A percentile compares a stretch with the other conserved stretches of the same genome.
phyloP scores from a whole-genome alignment of 2,797 vertebrate species.

The Nyctalus aviator region DNA sequence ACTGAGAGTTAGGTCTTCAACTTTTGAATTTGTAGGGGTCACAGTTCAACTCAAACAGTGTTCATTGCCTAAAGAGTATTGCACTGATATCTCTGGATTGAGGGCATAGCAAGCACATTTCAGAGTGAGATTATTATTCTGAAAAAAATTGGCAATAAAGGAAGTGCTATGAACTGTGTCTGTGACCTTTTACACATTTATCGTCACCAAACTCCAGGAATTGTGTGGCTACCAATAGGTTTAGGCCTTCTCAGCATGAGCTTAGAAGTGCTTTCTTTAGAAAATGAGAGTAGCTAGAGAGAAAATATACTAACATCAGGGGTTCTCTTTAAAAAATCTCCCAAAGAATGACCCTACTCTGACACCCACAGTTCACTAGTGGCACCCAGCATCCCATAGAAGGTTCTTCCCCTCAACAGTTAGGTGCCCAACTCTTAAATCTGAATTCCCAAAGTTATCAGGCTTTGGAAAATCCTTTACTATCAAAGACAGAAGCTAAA shows the following conservation, averaged over 20 bases:
- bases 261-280: conserved; percentile 13
- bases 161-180: neutral
- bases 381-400: neutral
- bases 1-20: neutral
- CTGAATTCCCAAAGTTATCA: neutral
- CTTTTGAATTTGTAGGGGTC: neutral
- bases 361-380: neutral
- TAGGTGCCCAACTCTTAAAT: neutral
- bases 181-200: neutral
- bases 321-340: neutral
- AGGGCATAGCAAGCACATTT: neutral
- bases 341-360: neutral
- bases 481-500: neutral
- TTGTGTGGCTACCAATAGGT: neutral
- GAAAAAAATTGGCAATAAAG: neutral
- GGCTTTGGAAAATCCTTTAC: neutral
- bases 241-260: neutral
- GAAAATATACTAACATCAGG: neutral
- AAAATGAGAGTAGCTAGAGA: neutral
- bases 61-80: neutral
- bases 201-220: neutral
- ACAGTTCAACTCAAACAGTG: neutral
- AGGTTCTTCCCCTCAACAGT: neutral
- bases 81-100: neutral
- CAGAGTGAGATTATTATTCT: neutral